A percentile compares a stretch with the other conserved stretches of the same genome.
Evolutionary conservation across 1,140 invertebrate species (phyloP).

Genomic region (Bombus waltoni): DNA sequence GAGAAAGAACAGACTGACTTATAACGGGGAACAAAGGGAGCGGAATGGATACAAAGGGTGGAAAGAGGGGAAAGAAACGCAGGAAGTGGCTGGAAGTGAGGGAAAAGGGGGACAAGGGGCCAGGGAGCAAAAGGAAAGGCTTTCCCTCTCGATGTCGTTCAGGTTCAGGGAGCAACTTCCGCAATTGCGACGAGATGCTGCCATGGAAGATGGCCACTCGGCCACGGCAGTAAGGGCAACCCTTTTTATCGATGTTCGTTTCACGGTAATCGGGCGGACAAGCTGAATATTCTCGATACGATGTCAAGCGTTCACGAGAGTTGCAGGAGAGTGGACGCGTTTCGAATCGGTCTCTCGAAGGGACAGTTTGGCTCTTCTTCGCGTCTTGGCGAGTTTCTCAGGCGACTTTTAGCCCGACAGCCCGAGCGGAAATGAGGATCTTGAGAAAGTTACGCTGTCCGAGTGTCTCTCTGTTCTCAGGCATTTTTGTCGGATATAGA

Average conservation of each 20-base stretch:
- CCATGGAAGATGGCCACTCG: conserved; percentile 57
- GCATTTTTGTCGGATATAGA: neutral
- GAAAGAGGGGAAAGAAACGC: neutral
- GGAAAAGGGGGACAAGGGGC: no score
- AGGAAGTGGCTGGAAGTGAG: neutral
- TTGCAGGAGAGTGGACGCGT: neutral
- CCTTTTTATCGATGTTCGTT: conserved; percentile 53
- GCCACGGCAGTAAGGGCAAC: conserved; percentile 37
- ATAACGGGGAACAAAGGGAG: conserved; percentile 7
- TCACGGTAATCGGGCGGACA: conserved; percentile 29
- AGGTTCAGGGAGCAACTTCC: conserved; percentile 59
- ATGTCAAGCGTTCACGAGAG: neutral
- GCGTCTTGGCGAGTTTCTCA: neutral
- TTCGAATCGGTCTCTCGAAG: neutral
- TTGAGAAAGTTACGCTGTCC: neutral
- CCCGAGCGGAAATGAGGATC: conserved; percentile 9
- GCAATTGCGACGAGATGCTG: conserved; percentile 59
- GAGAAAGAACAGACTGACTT: neutral
- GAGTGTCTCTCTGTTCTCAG: neutral
- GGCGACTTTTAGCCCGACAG: neutral
- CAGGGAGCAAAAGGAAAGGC: conserved; percentile 23
- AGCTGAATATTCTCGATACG: conserved; percentile 33
- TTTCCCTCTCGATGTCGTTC: conserved; percentile 65
- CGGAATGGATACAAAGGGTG: neutral
- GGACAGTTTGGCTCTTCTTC: neutral